Percentiles rank a stretch among this genome's conserved stretches.
Evolutionary conservation across 2,888 invertebrate species (phyloP).

Genomic region (Nephrotoma flavescens): DNA sequence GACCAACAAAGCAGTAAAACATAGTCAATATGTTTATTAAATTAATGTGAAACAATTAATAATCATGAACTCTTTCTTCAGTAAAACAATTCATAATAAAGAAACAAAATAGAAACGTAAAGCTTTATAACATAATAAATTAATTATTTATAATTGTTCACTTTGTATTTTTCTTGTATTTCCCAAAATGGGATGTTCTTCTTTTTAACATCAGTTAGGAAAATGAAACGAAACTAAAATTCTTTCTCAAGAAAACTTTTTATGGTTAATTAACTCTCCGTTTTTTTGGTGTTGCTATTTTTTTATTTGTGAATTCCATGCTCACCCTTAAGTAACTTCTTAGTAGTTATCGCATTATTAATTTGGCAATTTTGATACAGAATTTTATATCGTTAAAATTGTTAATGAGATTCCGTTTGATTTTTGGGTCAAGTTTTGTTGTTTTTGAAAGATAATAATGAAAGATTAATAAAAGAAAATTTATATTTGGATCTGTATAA

Average conservation of each 20-base stretch:
- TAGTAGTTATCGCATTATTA: not conserved
- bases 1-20: no score
- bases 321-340: not conserved
- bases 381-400: not conserved
- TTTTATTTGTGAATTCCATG: not conserved
- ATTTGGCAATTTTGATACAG: not conserved
- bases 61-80: no score
- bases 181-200: not conserved
- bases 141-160: not conserved
- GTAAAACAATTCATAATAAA: no score
- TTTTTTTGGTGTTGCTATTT: not conserved
- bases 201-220: not conserved
- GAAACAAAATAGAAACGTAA: no score
- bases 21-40: no score
- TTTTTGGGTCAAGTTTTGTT: not conserved
- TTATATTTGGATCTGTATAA: not conserved
- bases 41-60: no score
- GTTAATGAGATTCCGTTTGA: not conserved
- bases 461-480: not conserved
- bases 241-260: not conserved
- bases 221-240: not conserved
- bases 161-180: not conserved
- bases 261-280: not conserved
- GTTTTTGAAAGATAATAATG: not conserved
- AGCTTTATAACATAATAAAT: not conserved